phyloP scores from a whole-genome alignment of 1,140 invertebrate genomes.

The Drosophila malerkotliana region DNA sequence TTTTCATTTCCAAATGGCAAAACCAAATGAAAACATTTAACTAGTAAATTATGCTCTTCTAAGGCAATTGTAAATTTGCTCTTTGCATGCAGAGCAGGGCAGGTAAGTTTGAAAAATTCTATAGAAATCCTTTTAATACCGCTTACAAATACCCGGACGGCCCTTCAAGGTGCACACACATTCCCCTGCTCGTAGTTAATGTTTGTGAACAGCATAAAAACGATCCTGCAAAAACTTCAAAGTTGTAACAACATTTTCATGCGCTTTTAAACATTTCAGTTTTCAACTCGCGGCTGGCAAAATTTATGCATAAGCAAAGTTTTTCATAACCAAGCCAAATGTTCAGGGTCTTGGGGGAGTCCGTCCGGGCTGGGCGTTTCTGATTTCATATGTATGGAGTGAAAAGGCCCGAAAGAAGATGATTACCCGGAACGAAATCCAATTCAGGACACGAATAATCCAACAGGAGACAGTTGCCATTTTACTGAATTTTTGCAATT shows the following conservation, averaged over 20 bases:
- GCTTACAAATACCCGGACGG: conserved; percentile 35
- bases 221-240: conserved; percentile 58
- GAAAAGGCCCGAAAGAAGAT: background rate
- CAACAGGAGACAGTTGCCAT: background rate
- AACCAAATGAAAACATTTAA: conserved; percentile 8
- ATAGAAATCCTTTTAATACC: conserved; percentile 41
- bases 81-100: background rate
- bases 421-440: conserved; percentile 14
- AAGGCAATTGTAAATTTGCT: background rate
- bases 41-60: background rate
- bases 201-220: conserved; percentile 52
- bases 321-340: conserved; percentile 53
- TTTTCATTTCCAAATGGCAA: conserved; percentile 9
- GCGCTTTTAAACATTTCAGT: conserved; percentile 79
- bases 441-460: background rate
- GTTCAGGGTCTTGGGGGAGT: conserved; percentile 4
- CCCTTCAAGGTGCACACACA: conserved; percentile 5
- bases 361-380: background rate
- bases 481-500: background rate
- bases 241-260: conserved; percentile 79
- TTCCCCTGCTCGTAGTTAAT: conserved; percentile 36
- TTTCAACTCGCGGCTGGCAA: conserved; percentile 42
- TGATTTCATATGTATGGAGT: conserved; percentile 1
- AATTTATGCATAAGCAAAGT: conserved; percentile 79
- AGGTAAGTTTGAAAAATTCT: conserved; percentile 21